Evolutionary conservation across 1,140 invertebrate genomes (phyloP).

Genomic region (Hylyphantes graminicola): DNA sequence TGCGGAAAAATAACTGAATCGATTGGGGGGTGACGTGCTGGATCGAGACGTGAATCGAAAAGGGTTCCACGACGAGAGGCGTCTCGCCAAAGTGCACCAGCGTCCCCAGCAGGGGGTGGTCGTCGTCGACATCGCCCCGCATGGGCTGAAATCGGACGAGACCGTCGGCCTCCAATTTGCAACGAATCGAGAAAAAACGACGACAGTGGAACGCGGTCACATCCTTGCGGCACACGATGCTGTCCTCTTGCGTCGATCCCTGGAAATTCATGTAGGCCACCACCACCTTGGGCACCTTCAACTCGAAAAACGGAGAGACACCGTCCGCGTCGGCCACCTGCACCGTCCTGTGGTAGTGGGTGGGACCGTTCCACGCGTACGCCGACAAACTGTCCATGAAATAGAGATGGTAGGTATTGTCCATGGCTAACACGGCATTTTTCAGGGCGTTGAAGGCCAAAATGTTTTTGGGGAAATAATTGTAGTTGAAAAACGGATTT

Average conservation of each 20-base stretch:
- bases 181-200: constrained; percentile 15
- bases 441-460: constrained; percentile 1
- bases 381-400: constrained; percentile 9
- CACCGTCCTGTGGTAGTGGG: not conserved
- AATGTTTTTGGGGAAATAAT: constrained; percentile 36
- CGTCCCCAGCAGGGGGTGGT: not conserved
- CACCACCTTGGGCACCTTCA: not conserved
- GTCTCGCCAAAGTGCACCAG: not conserved
- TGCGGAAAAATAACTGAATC: not conserved
- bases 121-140: not conserved
- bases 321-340: not conserved
- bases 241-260: constrained; percentile 37
- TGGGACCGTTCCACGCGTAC: not conserved
- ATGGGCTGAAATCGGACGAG: not conserved
- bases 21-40: too few relatives aligned
- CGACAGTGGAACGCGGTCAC: constrained; percentile 6
- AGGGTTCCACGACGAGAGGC: not conserved
- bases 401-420: not conserved
- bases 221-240: not conserved
- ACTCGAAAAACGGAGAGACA: not conserved
- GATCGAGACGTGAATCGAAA: not conserved
- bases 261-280: too few relatives aligned
- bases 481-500: constrained; percentile 20
- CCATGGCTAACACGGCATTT: constrained; percentile 15
- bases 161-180: not conserved